A percentile compares a stretch with the other conserved stretches of the same genome.
These are phyloP conservation scores for Pterois miles DNA, from an alignment of 2,797 vertebrate genomes.

Conservation along the genomic window DNA sequence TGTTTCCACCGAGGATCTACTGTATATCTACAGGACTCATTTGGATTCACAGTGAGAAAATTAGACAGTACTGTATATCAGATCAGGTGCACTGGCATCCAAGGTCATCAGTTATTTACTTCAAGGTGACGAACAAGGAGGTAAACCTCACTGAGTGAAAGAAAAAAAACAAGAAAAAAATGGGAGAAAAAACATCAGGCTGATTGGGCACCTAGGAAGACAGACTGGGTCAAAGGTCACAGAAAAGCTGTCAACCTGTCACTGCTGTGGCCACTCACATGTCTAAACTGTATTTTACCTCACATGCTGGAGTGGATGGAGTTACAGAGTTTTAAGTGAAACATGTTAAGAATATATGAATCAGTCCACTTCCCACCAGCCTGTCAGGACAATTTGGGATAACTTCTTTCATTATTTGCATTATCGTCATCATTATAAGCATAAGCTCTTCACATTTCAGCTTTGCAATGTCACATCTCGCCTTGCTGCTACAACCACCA, in stretches of 20 bases:
- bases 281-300: slow-evolving; percentile 34
- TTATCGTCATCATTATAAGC: slow-evolving; percentile 23
- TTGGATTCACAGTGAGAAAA: slow-evolving; percentile 15
- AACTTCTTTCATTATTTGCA: slow-evolving; percentile 35
- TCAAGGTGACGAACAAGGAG: slow-evolving; percentile 38
- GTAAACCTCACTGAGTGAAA: slow-evolving; percentile 25
- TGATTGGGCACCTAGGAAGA: slow-evolving; percentile 54
- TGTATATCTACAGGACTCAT: slow-evolving; percentile 25
- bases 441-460: slow-evolving; percentile 27
- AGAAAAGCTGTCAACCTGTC: slow-evolving; percentile 59
- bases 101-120: slow-evolving; percentile 30
- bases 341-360: not conserved
- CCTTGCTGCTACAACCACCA: slow-evolving; percentile 23
- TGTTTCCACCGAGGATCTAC: not conserved
- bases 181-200: slow-evolving; percentile 1
- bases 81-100: not conserved
- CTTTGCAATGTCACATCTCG: slow-evolving; percentile 28
- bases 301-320: slow-evolving; percentile 17
- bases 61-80: not conserved
- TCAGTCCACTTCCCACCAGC: slow-evolving; percentile 4
- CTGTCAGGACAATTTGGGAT: slow-evolving; percentile 9
- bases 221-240: slow-evolving; percentile 40
- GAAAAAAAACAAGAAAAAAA: slow-evolving; percentile 17
- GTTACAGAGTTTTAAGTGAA: slow-evolving; percentile 20
- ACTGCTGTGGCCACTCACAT: slow-evolving; percentile 18